Evolutionary conservation across 1,140 invertebrate species (phyloP).

Genomic region (Lethocerus indicus): DNA sequence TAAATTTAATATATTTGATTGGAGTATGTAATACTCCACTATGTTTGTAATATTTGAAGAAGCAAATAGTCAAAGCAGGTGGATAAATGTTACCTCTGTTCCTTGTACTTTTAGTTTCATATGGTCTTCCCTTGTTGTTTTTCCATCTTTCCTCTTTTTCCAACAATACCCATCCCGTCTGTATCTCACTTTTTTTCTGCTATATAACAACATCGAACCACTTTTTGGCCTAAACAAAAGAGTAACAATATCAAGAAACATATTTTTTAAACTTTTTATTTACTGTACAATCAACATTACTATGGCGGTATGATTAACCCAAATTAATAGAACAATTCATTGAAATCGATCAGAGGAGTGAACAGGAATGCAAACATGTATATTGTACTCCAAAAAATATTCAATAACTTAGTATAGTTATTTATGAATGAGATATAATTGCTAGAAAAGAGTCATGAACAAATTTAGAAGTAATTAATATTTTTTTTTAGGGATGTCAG

Average conservation of each 20-base stretch:
- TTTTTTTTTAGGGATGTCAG: no score
- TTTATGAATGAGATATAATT: no score
- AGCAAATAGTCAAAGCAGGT: neutral
- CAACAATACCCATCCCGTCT: slow-evolving; percentile 94
- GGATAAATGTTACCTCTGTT: slow-evolving; percentile 52
- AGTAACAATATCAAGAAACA: neutral
- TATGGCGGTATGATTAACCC: no score
- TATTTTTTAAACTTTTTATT: neutral
- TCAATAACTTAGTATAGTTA: no score
- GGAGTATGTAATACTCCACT: neutral
- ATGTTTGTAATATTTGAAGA: neutral
- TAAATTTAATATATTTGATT: neutral
- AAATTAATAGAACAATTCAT: neutral
- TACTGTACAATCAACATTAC: no score
- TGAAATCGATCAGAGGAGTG: neutral
- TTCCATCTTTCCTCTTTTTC: slow-evolving; percentile 97
- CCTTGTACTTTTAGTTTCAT: slow-evolving; percentile 98
- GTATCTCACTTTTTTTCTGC: slow-evolving; percentile 89
- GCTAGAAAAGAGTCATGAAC: no score
- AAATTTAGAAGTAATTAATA: no score
- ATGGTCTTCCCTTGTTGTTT: slow-evolving; percentile 95
- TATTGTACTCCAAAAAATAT: no score
- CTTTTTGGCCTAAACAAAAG: slow-evolving; percentile 66
- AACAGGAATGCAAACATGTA: no score
- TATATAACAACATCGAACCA: slow-evolving; percentile 93